Evolutionary conservation across 2,113 vertebrate genomes (phyloP), one percentile per base, ranked within the genome.

Genomic region (Scophthalmus maximus): DNA sequence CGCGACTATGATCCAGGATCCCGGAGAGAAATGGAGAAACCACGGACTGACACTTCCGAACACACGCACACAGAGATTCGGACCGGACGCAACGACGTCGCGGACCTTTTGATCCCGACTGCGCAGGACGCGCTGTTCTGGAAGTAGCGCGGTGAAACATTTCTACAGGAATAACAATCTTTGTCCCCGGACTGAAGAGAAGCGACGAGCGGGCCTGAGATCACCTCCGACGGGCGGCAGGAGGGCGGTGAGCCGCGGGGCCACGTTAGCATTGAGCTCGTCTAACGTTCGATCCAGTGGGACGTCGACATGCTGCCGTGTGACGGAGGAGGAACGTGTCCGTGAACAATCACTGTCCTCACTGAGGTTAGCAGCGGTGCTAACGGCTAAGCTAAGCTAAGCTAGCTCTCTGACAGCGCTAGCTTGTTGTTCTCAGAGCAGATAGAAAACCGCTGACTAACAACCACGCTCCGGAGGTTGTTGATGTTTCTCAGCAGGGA

Each of bases 201-300:
- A 74, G 73, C n/a, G n/a, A 84, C 40, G 27, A 76, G 73, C 56
- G 75, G 90, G 88, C 91, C 88, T 60, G 80, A 81, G 63, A 66
- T 47, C 23, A 59, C 63, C n/a, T n/a, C n/a, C n/a, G n/a, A 50
- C 66, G 22, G 76, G 79, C 80, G 57, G 46, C 69, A n/a, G 44
- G 72, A 62, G 9, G 36, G 63, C 85, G 76, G 76, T 70, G 12
- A 61, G 60, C 58, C 36, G 15, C 30, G 58, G 32, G 26, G 72
- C 80, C 59, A 17, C 27, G 46, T 76, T 68, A 77, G 68, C 82
- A 51, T 30, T 78, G 71, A 75, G 59, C 74, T 69, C n/a, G n/a
- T n/a, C n/a, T n/a, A n/a, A n/a, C n/a, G n/a, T n/a, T n/a, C n/a
- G n/a, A n/a, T n/a, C n/a, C n/a, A n/a, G n/a, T n/a, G n/a, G n/a